A percentile compares a stretch with the other conserved stretches of the same genome.
phyloP scores from a whole-genome alignment of 2,888 invertebrate species.

The Stenotaenia linearis region DNA sequence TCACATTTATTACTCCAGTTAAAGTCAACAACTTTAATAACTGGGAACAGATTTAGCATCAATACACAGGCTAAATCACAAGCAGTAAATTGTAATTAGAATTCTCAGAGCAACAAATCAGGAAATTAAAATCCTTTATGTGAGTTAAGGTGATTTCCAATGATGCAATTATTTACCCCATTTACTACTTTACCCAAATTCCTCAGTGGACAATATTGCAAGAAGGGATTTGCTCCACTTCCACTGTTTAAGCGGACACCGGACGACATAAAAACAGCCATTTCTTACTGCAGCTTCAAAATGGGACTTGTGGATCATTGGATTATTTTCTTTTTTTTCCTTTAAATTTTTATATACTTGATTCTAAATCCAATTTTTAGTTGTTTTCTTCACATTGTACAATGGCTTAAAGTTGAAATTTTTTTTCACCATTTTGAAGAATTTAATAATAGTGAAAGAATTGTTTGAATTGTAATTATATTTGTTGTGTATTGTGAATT shows the following conservation, averaged over 20 bases:
- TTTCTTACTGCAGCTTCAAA: too few species aligned
- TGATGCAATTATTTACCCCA: background rate
- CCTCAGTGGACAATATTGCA: background rate
- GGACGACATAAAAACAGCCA: background rate
- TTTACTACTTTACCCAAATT: background rate
- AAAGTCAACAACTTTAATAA: too few species aligned
- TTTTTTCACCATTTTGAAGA: background rate
- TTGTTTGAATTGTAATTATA: too few species aligned
- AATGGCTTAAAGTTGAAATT: background rate
- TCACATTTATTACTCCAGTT: too few species aligned
- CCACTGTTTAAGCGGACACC: background rate
- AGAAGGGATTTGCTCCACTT: background rate
- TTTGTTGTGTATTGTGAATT: too few species aligned
- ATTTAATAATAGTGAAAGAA: background rate
- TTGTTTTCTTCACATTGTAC: background rate
- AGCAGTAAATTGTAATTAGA: too few species aligned
- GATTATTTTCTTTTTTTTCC: background rate
- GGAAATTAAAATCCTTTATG: background rate
- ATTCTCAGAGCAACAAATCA: background rate
- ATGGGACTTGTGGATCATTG: background rate
- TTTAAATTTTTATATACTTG: background rate
- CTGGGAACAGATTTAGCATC: too few species aligned
- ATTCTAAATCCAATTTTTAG: background rate
- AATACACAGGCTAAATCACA: too few species aligned
- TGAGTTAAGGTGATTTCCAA: background rate